Base-by-base conservation (phyloP, 2,888 invertebrate species). In the Ctenicera cuprea region DNA sequence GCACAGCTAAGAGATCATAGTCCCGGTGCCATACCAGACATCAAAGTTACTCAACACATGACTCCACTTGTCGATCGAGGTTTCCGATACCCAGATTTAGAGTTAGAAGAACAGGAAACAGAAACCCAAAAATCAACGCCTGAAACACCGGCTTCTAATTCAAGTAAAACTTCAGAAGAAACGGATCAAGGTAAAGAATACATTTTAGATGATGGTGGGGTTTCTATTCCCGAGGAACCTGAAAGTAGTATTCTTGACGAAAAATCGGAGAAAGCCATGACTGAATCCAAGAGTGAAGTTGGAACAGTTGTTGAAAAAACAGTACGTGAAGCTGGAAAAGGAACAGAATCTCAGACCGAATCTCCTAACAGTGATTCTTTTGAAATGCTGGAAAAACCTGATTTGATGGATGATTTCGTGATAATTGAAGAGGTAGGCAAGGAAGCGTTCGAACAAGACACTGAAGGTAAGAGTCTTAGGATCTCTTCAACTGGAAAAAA, bases 341-440 rank as follows among this genome's bases (percentile, higher is more conserved):
- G 84, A 61, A 82, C 83, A 18, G 86, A 85, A 71, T 85, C 86
- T 64, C 85, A 85, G 62, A 85, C 87, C 2, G 93, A 94, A 79
- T 95, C 95, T 0, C 95, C 95, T 0, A 92, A 91, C 9, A 94
- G 93, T 81, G 95, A 95, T 84, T 95, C 95, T 22, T 96, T 96
- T 85, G 96, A 96, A 89, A 91, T 96, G 89, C 89, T 96, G 0
- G 95, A 96, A 80, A 95, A 95, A 83, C 95, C 95, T 0, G 94
- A 94, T 82, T 91, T 95, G 79, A 94, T 94, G 78, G 96, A 96
- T 82, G 95, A 96, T 80, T 95, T 95, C 83, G 94, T 96, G 0
- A 94, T 95, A 0, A 94, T 95, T 76, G 95, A 95, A 87, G 96
- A 96, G 86, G 95, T 96, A 0, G 95, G 94, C 0, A 94, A 93